Evolutionary conservation across 2,888 invertebrate species (phyloP), one percentile per base, ranked within the genome.

Genomic region (Formica aserva): DNA sequence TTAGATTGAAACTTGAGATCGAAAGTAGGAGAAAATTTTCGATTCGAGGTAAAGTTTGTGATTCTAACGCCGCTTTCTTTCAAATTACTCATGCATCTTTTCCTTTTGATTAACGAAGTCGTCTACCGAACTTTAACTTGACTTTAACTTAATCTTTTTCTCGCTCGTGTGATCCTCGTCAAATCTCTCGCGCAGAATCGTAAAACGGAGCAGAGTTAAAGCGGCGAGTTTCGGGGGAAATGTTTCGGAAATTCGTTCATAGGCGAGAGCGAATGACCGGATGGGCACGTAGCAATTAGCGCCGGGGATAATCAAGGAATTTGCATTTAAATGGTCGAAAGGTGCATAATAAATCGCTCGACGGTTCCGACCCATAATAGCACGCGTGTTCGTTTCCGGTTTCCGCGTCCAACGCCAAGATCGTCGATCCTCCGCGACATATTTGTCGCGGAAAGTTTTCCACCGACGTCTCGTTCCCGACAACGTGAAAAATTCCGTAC

Each of bases 301-400:
- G 91, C 91, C 86, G 80, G 83, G 87, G 90, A 91, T 94, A 94
- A 94, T 94, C 92, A 93, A 92, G 91, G 89, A 92, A 94, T 94
- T 94, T 94, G 92, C 94, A 94, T 94, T 92, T 94, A 93, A 94
- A 94, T 93, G 91, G 90, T 90, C 90, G 92, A 93, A 93, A 93
- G 92, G 92, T 87, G 92, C 91, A 92, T 93, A 92, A 94, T 93
- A 92, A 93, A 93, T 93, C 89, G 89, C 89, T 86, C 86, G 62
- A 85, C 84, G 86, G 84, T 86, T 75, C 83, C 83, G 81, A 55
- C 74, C 86, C 87, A 87, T 89, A 88, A 91, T 87, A 87, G 60
- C 15, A 29, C 60, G 45, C 41, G 78, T 60, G 85, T 83, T 90
- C 86, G 87, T 82, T 85, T 86, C 57, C 71, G 86, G 71, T 77